Base-by-base conservation (phyloP, 64 coral and sea anemone species). In the Astreopora myriophthalma region DNA sequence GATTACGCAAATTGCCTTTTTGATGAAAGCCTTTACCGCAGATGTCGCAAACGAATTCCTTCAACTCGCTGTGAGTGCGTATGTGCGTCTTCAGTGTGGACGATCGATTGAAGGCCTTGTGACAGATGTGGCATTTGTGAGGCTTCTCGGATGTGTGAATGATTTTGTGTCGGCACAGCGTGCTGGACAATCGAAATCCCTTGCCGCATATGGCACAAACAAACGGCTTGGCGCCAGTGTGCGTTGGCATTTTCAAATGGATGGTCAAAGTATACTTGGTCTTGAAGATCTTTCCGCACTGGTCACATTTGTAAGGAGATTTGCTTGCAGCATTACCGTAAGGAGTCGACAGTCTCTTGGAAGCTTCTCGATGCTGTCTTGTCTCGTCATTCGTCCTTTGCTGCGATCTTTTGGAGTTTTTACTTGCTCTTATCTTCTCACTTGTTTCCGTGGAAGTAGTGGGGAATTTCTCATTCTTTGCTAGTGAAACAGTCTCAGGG, bases 1-100 rank as follows among this genome's bases (percentile, higher is more conserved):
- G 90, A 60, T 92, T 92, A 4, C 90, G 90, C 68, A 92, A 67
- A 58, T 92, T 92, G 89, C 90, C 90, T 92, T 92, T 92, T 92
- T 92, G 90, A 86, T 92, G 90, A 34, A 92, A 92, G 8, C 90
- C 90, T 36, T 92, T 92, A 25, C 82, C 90, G 19, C 90, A 92
- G 6, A 92, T 84, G 13, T 92, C 79, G n/a, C 90, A 92, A 6
- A 79, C 23, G 70, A 92, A 92, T 35, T 92, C 90, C 36, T 92
- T 92, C 20, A 92, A 8, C 23, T 85, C 61, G 32, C 90, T 92
- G 90, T 92, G 90, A 6, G 90, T 92, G 57, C 90, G 66, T 27
- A 85, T 71, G 71, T 92, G 90, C 0, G 90, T 92, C 80, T 92
- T 92, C 40, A 92, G 80, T 14, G 90, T 92, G 44, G 90, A 92